Evolutionary conservation across 2,113 vertebrate genomes (phyloP).

Genomic region (Paralichthys olivaceus): DNA sequence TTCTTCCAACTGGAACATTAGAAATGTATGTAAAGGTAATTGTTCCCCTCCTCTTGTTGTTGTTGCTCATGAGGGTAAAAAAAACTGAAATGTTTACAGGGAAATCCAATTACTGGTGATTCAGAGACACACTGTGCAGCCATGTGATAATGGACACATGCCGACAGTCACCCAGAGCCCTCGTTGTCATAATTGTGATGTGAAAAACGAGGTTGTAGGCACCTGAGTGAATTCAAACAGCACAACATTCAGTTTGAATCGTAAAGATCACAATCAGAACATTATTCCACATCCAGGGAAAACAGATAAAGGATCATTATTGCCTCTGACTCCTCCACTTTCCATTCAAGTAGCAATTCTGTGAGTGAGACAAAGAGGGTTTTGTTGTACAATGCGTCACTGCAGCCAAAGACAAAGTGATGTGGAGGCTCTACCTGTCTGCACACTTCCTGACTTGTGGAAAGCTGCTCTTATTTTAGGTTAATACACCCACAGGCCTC

Average conservation of each 20-base stretch:
- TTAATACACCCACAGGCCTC: conserved; percentile 56
- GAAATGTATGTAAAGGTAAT: neutral
- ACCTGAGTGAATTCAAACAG: too few species aligned
- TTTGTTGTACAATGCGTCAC: conserved; percentile 45
- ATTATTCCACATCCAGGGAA: conserved; percentile 44
- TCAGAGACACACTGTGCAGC: neutral
- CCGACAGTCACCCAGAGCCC: too few species aligned
- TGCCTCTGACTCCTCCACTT: conserved; percentile 39
- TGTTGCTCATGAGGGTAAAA: too few species aligned
- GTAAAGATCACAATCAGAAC: conserved; percentile 48
- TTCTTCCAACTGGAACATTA: too few species aligned
- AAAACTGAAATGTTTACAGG: neutral
- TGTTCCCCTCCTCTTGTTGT: neutral
- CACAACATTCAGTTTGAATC: neutral
- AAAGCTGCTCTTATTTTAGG: conserved; percentile 57
- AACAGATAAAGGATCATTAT: conserved; percentile 59
- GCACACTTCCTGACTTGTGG: conserved; percentile 62
- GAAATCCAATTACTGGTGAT: neutral
- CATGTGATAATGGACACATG: conserved; percentile 12
- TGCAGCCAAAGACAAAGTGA: conserved; percentile 72
- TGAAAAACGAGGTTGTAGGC: too few species aligned
- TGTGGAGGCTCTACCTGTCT: conserved; percentile 76
- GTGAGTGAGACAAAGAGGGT: conserved; percentile 72
- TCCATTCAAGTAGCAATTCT: conserved; percentile 49
- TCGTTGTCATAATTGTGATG: neutral